Evolutionary conservation across 2,888 invertebrate genomes (phyloP).

Genomic region (Brassicogethes aeneus): DNA sequence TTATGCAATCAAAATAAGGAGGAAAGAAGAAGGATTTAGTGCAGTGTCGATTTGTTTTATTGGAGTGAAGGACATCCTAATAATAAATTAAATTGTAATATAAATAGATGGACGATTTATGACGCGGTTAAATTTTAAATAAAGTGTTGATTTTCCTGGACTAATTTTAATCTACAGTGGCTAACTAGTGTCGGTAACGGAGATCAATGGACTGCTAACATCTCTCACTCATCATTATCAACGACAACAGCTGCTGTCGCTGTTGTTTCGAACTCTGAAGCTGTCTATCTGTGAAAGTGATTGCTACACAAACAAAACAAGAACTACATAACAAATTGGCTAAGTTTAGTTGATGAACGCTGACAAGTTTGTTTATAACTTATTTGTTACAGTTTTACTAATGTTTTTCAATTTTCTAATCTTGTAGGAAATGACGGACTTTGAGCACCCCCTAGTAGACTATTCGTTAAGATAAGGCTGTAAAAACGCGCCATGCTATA

Average conservation of each 20-base stretch:
- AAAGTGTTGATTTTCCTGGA: slow-evolving; percentile 34
- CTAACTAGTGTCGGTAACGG: not conserved
- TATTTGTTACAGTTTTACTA: slow-evolving; percentile 32
- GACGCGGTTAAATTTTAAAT: slow-evolving; percentile 28
- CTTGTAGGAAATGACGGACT: slow-evolving; percentile 26
- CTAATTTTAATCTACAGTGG: slow-evolving; percentile 20
- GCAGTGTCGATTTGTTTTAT: slow-evolving; percentile 37
- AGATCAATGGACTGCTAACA: not conserved
- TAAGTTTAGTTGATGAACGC: slow-evolving; percentile 30
- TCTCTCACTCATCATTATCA: not conserved
- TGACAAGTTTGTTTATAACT: slow-evolving; percentile 27
- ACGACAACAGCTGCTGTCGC: too few species aligned
- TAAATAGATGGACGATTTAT: slow-evolving; percentile 23
- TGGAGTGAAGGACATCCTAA: slow-evolving; percentile 33
- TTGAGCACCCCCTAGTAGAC: slow-evolving; percentile 28
- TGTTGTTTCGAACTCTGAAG: slow-evolving; percentile 9
- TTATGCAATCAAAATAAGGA: slow-evolving; percentile 23
- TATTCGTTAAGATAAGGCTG: slow-evolving; percentile 33
- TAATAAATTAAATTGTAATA: slow-evolving; percentile 31
- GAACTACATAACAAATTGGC: slow-evolving; percentile 36
- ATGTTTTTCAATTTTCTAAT: slow-evolving; percentile 34
- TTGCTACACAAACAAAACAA: slow-evolving; percentile 19
- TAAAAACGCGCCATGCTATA: slow-evolving; percentile 22
- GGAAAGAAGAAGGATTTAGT: slow-evolving; percentile 24
- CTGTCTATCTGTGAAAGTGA: slow-evolving; percentile 13